Evolutionary conservation across 1,140 invertebrate genomes (phyloP), one percentile per base, ranked within the genome.

Genomic region (Thaumetopoea pityocampa): DNA sequence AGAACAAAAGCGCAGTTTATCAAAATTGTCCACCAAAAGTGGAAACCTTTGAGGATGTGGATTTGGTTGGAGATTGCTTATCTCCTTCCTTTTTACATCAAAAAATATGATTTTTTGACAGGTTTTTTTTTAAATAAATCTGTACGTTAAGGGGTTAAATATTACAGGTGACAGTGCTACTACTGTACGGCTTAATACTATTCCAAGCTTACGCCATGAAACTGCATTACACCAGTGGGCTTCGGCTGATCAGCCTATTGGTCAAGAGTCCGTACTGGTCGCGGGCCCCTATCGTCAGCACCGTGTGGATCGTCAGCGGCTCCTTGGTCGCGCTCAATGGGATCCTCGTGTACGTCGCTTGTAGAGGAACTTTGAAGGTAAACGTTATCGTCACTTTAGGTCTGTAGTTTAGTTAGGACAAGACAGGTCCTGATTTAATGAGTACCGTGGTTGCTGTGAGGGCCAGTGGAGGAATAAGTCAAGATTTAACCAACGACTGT

Each of bases 171-270:
- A 76, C 72, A 42, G 71, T 79, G 4, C 51, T 58, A 14, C 49
- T 78, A 0, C 52, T 82, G 4, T 80, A 71, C 58, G 73, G 64
- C 0, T 44, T 80, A 32, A 63, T 82, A 7, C 45, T 80, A 0
- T 47, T 78, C 7, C 76, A 82, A 54, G 71, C 69, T 5, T 82
- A 82, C 45, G 63, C 55, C 27, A 78, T 77, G 69, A 82, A 82
- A 52, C 61, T 82, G 4, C 69, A 80, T 38, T 82, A 80, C 47
- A 82, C 78, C 0, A 60, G 63, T 2, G 78, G 78, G 0, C 57
- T 82, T 8, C 61, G 78, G 1, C 57, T 82, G 1, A 51, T 78
- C 5, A 46, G 67, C 1, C 60, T 66, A 42, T 48, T 80, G 20
- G 44, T 78, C 2, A 53, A 58, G 28, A 54, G 49, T n/a, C 69